These are phyloP conservation scores for Leucophenga maculata DNA, from an alignment of 2,888 invertebrate species.

Conservation along the genomic window DNA sequence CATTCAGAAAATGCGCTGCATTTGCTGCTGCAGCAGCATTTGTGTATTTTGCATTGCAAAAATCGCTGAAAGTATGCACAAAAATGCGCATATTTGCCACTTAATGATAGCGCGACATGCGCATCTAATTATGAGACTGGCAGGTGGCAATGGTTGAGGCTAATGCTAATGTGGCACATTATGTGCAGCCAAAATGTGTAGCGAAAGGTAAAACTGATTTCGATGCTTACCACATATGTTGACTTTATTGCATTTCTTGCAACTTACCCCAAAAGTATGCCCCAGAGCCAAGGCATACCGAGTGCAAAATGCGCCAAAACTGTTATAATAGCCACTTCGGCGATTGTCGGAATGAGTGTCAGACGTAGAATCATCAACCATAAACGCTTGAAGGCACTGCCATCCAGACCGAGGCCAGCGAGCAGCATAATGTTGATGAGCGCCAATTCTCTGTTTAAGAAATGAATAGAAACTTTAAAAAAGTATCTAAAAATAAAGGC, in stretches of 20 bases:
- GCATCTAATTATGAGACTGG: constrained; percentile 33
- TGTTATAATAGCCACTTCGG: constrained; percentile 75
- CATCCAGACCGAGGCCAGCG: constrained; percentile 79
- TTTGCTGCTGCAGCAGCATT: not conserved
- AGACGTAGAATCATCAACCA: constrained; percentile 75
- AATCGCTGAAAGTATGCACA: constrained; percentile 8
- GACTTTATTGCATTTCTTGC: not conserved
- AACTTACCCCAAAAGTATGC: constrained; percentile 74
- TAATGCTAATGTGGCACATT: constrained; percentile 24
- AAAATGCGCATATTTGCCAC: constrained; percentile 31
- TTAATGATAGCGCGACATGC: constrained; percentile 27
- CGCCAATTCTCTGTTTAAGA: constrained; percentile 75
- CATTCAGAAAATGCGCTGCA: not conserved
- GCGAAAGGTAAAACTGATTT: not conserved
- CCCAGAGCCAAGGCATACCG: constrained; percentile 78
- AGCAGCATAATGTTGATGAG: constrained; percentile 78
- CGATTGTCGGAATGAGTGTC: constrained; percentile 76
- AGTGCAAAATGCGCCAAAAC: constrained; percentile 75
- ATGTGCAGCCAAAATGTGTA: constrained; percentile 24
- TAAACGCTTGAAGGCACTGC: constrained; percentile 74
- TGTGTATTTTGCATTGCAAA: not conserved
- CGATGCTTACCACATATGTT: constrained; percentile 7
- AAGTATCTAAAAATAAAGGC: not conserved
- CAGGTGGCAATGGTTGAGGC: not conserved
- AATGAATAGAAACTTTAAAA: not conserved